Evolutionary conservation across 2,113 vertebrate genomes (phyloP).

Genomic region (Pelecanus crispus): DNA sequence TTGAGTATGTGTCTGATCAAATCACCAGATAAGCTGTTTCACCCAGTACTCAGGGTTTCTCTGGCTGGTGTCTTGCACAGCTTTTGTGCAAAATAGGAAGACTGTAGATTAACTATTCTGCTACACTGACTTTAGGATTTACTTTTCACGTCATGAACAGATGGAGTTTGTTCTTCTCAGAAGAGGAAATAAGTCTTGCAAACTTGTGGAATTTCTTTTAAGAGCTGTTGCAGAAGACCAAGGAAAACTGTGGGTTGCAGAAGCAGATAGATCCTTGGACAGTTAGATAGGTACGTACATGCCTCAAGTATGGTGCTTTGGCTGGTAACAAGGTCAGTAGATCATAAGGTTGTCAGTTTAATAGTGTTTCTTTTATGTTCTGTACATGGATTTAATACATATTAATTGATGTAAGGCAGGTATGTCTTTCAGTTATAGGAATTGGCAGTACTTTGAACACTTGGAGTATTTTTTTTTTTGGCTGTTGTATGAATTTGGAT

Average conservation of each 20-base stretch:
- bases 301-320: neutral
- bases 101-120: neutral
- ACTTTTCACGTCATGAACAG: neutral
- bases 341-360: neutral
- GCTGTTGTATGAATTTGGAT: neutral
- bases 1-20: neutral
- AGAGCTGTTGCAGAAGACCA: neutral
- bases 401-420: neutral
- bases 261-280: neutral
- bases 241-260: neutral
- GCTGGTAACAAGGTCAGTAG: neutral
- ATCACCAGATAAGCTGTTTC: neutral
- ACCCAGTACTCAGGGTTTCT: neutral
- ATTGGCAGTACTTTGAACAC: neutral
- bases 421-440: neutral
- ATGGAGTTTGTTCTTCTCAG: neutral
- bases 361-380: neutral
- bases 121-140: neutral
- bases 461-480: neutral
- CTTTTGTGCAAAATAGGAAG: neutral
- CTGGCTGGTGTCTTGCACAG: neutral
- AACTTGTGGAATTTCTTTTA: neutral
- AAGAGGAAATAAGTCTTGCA: neutral
- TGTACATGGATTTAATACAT: neutral
- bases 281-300: neutral